These are phyloP conservation scores for Pseudopipra pipra DNA, from an alignment of 2,113 vertebrate genomes.

Conservation along the genomic window DNA sequence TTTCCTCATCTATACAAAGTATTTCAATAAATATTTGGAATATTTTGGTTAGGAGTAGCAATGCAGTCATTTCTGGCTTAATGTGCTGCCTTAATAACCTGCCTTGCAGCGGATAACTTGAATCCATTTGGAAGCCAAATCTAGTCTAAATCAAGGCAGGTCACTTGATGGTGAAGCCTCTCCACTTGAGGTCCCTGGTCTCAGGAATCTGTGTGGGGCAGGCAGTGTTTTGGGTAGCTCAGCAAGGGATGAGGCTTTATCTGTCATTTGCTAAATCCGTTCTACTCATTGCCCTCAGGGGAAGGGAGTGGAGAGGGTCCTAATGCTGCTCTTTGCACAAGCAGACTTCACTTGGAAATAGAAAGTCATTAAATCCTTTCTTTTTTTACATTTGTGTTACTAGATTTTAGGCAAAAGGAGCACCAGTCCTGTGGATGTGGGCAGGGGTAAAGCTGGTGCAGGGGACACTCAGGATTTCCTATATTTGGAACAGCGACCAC, in stretches of 20 bases:
- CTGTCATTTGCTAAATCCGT: neutral
- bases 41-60: neutral
- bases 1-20: neutral
- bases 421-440: no score
- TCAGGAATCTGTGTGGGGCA: rapidly evolving
- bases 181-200: neutral
- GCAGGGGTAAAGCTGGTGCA: neutral
- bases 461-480: neutral
- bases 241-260: neutral
- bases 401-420: neutral
- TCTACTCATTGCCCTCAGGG: rapidly evolving
- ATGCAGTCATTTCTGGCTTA: neutral
- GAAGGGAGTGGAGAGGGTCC: neutral
- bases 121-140: neutral
- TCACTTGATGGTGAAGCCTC: neutral
- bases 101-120: neutral
- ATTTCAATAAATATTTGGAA: neutral
- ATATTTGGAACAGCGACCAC: rapidly evolving
- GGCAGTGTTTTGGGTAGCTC: neutral
- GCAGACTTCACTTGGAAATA: neutral
- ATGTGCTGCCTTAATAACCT: rapidly evolving
- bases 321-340: neutral
- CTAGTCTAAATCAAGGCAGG: neutral
- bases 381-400: neutral
- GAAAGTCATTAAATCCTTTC: neutral